Evolutionary conservation across 1,140 invertebrate genomes (phyloP).

Genomic region (Macrostomum lignano): DNA sequence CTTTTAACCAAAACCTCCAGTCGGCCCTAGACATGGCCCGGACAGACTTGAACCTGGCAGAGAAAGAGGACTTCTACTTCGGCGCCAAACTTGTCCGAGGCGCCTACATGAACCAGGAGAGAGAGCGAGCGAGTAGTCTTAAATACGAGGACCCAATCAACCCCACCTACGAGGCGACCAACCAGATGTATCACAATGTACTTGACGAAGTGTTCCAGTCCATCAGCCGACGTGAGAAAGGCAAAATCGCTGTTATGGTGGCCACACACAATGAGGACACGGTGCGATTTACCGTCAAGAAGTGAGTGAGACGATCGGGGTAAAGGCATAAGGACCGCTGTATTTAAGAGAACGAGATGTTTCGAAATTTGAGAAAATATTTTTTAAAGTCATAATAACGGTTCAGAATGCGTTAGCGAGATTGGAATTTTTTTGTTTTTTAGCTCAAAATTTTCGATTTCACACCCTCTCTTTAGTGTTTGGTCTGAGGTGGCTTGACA

Average conservation of each 20-base stretch:
- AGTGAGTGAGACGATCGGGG: too few species aligned
- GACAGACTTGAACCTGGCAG: slow-evolving; percentile 72
- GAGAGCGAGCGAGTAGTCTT: slow-evolving; percentile 51
- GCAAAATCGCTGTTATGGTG: slow-evolving; percentile 70
- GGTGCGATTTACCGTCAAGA: slow-evolving; percentile 65
- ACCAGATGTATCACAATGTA: slow-evolving; percentile 51
- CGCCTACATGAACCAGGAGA: slow-evolving; percentile 89
- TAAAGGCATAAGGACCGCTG: too few species aligned
- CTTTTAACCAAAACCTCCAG: too few species aligned
- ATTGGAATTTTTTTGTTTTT: too few species aligned
- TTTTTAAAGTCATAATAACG: too few species aligned
- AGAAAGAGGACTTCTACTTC: slow-evolving; percentile 81
- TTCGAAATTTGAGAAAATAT: too few species aligned
- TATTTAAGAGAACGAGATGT: too few species aligned
- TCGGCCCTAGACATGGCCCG: too few species aligned
- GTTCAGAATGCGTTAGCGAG: too few species aligned
- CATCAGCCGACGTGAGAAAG: slow-evolving; percentile 22
- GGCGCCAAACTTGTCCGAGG: slow-evolving; percentile 87
- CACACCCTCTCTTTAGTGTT: too few species aligned
- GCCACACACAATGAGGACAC: slow-evolving; percentile 93
- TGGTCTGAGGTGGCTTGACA: too few species aligned
- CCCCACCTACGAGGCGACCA: slow-evolving; percentile 59
- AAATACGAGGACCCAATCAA: slow-evolving; percentile 83
- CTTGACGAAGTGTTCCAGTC: slow-evolving; percentile 17
- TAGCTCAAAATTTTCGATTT: too few species aligned